Evolutionary conservation across 2,888 invertebrate species (phyloP), one percentile per base, ranked within the genome.

Genomic region (Andrena hattorfiana): DNA sequence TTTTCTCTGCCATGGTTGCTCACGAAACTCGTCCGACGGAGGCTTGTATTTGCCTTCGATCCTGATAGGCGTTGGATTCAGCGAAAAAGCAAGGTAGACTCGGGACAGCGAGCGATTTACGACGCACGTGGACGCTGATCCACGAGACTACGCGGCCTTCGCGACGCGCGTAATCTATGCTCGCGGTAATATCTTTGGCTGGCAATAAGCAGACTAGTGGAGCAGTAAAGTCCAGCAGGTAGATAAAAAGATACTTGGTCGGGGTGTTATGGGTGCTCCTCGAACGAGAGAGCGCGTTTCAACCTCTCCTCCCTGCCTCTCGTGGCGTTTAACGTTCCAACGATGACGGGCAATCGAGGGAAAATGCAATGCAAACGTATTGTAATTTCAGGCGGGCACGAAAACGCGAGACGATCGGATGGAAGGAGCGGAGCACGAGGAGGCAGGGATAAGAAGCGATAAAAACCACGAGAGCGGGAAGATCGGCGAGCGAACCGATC

Each of bases 141-240:
- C 79, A 66, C 59, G 68, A 67, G 62, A 62, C 56, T 81, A 60
- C 78, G 85, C 73, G 85, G 70, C 63, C 30, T 85, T 78, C 77
- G 77, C 77, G 83, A 83, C 77, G 60, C 77, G 71, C 85, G 69
- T 78, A 78, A 78, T 78, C 73, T 73, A 78, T 70, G 68, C 76
- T 73, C 51, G 77, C 73, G 72, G 56, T 26, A 42, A 42, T 42
- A 42, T 42, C 42, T 42, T 16, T 1, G 42, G 42, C 42, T 42
- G 42, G 42, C 42, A 16, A 42, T 42, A 56, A 56, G 56, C 56
- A 56, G 56, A 20, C 56, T 23, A 56, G 49, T 70, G 62, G 72
- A 83, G 67, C 32, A 42, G 59, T 68, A 73, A 75, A 78, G 35
- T 73, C 62, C 68, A 51, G 73, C 74, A 32, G 67, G 67, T 67